These are phyloP conservation scores for Bubo blakistoni DNA, from an alignment of 2,113 vertebrate species.

Conservation along the genomic window DNA sequence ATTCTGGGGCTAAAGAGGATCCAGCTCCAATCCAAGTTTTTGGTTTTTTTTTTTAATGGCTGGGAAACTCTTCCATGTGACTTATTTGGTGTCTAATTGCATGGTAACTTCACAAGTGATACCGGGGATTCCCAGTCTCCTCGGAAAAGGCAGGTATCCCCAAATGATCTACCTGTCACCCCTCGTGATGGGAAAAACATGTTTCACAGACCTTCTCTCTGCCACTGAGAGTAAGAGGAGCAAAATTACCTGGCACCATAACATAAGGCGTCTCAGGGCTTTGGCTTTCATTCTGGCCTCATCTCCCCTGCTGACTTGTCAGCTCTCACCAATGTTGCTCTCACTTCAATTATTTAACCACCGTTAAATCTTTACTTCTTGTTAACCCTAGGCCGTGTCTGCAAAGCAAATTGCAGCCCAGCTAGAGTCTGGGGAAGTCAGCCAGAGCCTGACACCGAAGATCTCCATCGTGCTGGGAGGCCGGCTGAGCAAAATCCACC, in stretches of 20 bases:
- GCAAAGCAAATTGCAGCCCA: background rate
- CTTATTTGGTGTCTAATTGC: background rate
- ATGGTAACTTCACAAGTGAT: background rate
- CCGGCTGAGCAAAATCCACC: background rate
- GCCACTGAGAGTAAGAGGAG: background rate
- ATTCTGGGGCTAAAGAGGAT: background rate
- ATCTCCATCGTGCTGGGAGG: background rate
- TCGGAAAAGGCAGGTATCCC: rapidly evolving
- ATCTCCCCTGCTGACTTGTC: background rate
- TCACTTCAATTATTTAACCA: background rate
- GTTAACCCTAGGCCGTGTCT: background rate
- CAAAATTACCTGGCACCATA: background rate
- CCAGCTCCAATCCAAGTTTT: background rate
- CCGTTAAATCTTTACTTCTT: background rate
- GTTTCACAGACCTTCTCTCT: background rate
- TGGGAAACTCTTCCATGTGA: background rate
- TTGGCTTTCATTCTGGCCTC: background rate
- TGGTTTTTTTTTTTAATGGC: background rate
- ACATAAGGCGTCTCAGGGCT: background rate
- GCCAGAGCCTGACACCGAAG: background rate
- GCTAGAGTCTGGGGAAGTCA: background rate
- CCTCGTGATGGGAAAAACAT: background rate
- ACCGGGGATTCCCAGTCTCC: background rate
- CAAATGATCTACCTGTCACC: background rate
- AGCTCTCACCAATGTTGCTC: background rate